These are phyloP conservation scores for Zophobas atratus DNA, from an alignment of 1,140 invertebrate genomes.

Conservation along the genomic window DNA sequence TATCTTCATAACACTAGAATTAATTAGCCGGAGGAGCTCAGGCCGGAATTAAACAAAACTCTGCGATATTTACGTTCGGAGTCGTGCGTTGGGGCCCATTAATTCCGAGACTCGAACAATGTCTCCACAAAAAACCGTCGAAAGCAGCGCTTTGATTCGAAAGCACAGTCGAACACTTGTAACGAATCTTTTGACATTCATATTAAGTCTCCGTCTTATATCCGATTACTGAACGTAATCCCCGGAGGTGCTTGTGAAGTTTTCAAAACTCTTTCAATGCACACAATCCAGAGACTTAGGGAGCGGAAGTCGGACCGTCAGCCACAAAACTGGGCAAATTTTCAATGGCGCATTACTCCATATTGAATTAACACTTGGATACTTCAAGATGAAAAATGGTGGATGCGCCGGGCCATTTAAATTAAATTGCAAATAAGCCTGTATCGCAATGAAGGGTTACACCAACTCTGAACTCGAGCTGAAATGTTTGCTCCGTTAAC, in stretches of 20 bases:
- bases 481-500: constrained; percentile 35
- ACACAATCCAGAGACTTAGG: constrained; percentile 32
- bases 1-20: constrained; percentile 45
- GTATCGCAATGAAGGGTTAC: constrained; percentile 18
- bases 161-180: constrained; percentile 18
- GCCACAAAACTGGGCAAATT: constrained; percentile 32
- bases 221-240: constrained; percentile 40
- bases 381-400: constrained; percentile 27
- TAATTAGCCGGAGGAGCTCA: constrained; percentile 35
- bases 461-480: not conserved
- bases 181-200: constrained; percentile 43
- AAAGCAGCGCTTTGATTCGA: constrained; percentile 28
- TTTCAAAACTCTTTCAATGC: constrained; percentile 43
- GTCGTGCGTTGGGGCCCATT: constrained; percentile 10
- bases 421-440: constrained; percentile 40
- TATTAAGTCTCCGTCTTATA: constrained; percentile 35
- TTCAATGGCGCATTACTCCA: constrained; percentile 29
- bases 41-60: constrained; percentile 34
- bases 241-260: constrained; percentile 16
- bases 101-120: constrained; percentile 28
- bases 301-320: constrained; percentile 31
- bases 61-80: constrained; percentile 1
- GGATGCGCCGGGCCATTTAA: constrained; percentile 39
- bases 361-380: constrained; percentile 23
- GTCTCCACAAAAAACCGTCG: constrained; percentile 12